These are phyloP conservation scores for Chaenodraco wilsoni DNA, from an alignment of 2,797 vertebrate species.

Conservation along the genomic window DNA sequence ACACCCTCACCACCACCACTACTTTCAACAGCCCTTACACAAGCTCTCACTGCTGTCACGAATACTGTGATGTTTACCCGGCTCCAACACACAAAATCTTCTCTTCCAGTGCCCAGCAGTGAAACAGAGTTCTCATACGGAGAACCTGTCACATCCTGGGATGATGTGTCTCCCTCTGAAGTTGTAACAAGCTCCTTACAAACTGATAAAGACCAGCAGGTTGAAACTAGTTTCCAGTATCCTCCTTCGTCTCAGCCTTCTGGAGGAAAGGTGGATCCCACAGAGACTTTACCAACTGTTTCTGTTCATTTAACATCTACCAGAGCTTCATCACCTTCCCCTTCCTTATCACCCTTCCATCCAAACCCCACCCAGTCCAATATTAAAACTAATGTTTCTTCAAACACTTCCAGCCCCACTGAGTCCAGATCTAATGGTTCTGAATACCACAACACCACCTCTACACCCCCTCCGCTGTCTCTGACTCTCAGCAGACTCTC, in stretches of 20 bases:
- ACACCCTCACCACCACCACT: not conserved
- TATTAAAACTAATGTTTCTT: not conserved
- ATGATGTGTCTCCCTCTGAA: conserved; percentile 1
- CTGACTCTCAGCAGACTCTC: conserved; percentile 42
- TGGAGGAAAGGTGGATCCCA: conserved; percentile 1
- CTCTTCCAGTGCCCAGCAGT: not conserved
- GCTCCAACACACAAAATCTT: not conserved
- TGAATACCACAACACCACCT: not conserved
- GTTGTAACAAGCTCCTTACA: not conserved
- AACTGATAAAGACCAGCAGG: conserved; percentile 1
- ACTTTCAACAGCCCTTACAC: conserved; percentile 13
- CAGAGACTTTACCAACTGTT: conserved; percentile 3
- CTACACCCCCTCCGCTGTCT: not conserved
- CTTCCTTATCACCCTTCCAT: not conserved
- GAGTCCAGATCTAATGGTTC: not conserved
- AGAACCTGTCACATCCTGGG: not conserved
- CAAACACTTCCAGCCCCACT: not conserved
- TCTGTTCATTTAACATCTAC: not conserved
- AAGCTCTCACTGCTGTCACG: not conserved
- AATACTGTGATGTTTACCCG: not conserved
- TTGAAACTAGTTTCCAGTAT: conserved; percentile 2
- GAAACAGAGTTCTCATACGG: not conserved
- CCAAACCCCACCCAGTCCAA: not conserved
- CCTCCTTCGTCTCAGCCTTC: not conserved
- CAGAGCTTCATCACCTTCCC: conserved; percentile 6